Evolutionary conservation across 2,113 vertebrate species (phyloP).

Genomic region (Lepisosteus oculatus): DNA sequence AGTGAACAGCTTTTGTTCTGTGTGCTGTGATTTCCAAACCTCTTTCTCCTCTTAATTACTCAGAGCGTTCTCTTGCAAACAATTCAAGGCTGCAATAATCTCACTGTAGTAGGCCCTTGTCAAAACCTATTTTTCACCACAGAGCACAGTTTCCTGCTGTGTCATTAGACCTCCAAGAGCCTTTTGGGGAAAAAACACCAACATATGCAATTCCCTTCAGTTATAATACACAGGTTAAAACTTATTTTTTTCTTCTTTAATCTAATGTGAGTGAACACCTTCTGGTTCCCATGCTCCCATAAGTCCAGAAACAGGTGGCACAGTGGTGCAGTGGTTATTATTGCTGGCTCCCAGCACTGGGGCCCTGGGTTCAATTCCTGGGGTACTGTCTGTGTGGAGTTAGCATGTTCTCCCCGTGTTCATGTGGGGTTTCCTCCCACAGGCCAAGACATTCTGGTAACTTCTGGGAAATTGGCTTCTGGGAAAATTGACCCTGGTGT

Average conservation of each 20-base stretch:
- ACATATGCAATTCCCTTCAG: not conserved
- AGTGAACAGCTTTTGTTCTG: slow-evolving; percentile 23
- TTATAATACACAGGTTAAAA: no score
- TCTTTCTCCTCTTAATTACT: slow-evolving; percentile 2
- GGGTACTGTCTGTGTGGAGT: no score
- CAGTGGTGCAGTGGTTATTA: no score
- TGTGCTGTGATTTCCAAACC: not conserved
- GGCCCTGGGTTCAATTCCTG: no score
- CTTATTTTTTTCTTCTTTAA: not conserved
- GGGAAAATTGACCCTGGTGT: no score
- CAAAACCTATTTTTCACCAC: not conserved
- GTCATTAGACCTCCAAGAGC: slow-evolving; percentile 1
- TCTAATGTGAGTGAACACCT: no score
- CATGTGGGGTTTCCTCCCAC: no score
- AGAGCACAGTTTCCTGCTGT: not conserved
- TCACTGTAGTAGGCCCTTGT: not conserved
- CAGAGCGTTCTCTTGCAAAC: not conserved
- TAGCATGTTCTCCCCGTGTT: no score
- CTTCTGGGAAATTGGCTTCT: no score
- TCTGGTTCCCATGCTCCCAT: not conserved
- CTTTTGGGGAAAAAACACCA: not conserved
- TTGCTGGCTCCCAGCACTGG: no score
- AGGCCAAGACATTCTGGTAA: no score
- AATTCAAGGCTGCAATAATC: slow-evolving; percentile 4
- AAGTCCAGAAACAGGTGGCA: no score